Conservation (phyloP, 53 echinoderm and acorn worm species). For the Holothuria leucospilota region DNA sequence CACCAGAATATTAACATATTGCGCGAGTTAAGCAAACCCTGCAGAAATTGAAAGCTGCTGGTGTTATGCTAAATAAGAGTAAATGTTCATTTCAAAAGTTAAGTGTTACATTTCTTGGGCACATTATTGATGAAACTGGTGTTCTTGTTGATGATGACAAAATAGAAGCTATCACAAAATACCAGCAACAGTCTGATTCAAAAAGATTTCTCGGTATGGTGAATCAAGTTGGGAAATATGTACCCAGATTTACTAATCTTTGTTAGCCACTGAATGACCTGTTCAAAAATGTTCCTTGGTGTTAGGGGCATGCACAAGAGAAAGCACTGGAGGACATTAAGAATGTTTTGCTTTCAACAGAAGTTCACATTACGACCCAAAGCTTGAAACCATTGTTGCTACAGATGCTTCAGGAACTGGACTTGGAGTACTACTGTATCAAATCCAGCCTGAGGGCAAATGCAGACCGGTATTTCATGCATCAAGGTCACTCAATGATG, state of each 20-base stretch:
- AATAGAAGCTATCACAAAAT: not conserved
- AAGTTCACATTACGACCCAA: conserved; percentile 57
- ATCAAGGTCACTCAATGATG: conserved; percentile 59
- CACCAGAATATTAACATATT: conserved; percentile 36
- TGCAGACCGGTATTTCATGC: conserved; percentile 63
- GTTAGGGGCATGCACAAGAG: conserved; percentile 41
- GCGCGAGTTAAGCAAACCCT: conserved; percentile 40
- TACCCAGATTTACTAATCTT: conserved; percentile 44
- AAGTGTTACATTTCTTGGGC: conserved; percentile 58
- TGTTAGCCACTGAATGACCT: conserved; percentile 45
- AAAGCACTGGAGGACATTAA: conserved; percentile 24
- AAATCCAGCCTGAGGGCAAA: conserved; percentile 61
- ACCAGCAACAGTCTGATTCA: conserved; percentile 54
- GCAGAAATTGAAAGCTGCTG: conserved; percentile 15
- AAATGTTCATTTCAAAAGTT: not conserved
- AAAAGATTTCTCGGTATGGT: conserved; percentile 74
- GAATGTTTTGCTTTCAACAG: not conserved
- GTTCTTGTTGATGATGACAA: not conserved
- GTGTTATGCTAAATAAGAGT: conserved; percentile 31
- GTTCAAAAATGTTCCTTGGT: conserved; percentile 38
- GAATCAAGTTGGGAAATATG: conserved; percentile 69
- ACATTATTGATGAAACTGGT: conserved; percentile 53
- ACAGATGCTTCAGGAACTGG: conserved; percentile 52
- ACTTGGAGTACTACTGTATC: conserved; percentile 57
- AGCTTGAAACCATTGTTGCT: conserved; percentile 49